These are phyloP conservation scores for Myiagra hebetior DNA, from an alignment of 2,113 vertebrate genomes.

Conservation along the genomic window DNA sequence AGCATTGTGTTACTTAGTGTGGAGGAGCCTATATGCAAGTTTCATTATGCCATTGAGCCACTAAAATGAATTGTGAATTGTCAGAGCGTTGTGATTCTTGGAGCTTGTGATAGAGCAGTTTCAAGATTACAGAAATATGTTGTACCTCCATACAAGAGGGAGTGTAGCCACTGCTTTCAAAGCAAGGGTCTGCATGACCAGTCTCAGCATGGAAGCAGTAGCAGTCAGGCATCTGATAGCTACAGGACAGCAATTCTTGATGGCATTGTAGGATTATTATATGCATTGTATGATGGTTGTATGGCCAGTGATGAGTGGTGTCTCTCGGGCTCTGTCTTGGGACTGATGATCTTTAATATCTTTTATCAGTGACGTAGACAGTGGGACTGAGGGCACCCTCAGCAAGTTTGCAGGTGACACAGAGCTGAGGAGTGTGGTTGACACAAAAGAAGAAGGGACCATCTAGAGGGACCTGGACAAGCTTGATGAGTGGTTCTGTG, in stretches of 20 bases:
- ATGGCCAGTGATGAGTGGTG: background rate
- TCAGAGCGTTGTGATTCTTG: background rate
- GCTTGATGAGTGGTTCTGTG: rapidly evolving
- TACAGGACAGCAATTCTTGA: background rate
- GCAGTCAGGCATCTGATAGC: background rate
- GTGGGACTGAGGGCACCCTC: background rate
- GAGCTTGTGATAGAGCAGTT: background rate
- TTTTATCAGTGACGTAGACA: background rate
- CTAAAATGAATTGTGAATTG: background rate
- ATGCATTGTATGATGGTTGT: background rate
- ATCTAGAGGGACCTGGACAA: background rate
- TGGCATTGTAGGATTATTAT: background rate
- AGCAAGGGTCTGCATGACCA: background rate
- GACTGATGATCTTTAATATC: background rate
- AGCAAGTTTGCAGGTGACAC: background rate
- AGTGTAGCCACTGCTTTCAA: background rate
- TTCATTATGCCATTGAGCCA: background rate
- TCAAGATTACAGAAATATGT: background rate
- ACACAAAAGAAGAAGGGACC: too few relatives aligned
- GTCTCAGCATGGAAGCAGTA: background rate
- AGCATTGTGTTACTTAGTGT: background rate
- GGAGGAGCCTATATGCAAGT: background rate
- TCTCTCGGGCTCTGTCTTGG: background rate
- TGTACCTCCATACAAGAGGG: background rate
- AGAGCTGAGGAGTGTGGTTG: background rate